Conservation (phyloP, 92 coral and sea anemone species). For the Epizoanthus scotinus region DNA sequence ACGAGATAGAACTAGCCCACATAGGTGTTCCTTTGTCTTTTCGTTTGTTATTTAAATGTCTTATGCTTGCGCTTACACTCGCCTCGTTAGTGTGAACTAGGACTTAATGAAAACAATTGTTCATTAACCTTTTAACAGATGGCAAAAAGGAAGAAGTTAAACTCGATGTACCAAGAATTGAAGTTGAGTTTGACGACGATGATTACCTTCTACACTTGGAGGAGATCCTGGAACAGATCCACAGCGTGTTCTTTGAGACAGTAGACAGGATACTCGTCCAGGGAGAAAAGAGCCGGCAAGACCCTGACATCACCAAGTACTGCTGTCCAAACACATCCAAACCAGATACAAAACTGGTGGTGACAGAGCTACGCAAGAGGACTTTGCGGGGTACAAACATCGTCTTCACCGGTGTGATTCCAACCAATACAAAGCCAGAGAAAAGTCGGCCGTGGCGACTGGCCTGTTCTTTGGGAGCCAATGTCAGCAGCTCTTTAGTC, state of each 20-base stretch:
- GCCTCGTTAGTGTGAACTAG: too few relatives aligned
- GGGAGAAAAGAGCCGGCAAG: slow-evolving; percentile 35
- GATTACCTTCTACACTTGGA: slow-evolving; percentile 94
- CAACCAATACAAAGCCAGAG: slow-evolving; percentile 82
- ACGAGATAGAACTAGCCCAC: too few relatives aligned
- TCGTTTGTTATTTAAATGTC: too few relatives aligned
- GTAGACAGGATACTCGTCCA: slow-evolving; percentile 52
- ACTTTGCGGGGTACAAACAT: slow-evolving; percentile 83
- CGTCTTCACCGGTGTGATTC: slow-evolving; percentile 95
- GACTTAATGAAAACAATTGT: too few relatives aligned
- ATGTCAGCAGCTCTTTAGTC: slow-evolving; percentile 62
- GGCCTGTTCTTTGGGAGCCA: slow-evolving; percentile 86
- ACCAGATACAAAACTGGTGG: slow-evolving; percentile 83
- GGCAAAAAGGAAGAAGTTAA: slow-evolving; percentile 2
- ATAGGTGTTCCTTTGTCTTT: too few relatives aligned
- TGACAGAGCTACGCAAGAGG: slow-evolving; percentile 67
- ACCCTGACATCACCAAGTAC: slow-evolving; percentile 54
- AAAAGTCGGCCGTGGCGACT: slow-evolving; percentile 89
- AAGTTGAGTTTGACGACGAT: slow-evolving; percentile 76
- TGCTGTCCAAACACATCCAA: slow-evolving; percentile 68
- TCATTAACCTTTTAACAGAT: slow-evolving; percentile 1
- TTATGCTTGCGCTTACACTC: too few relatives aligned
- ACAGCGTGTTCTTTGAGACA: slow-evolving; percentile 71
- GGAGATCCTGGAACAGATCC: slow-evolving; percentile 86
- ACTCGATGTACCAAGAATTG: slow-evolving; percentile 44